Base-by-base conservation (phyloP, 2,888 invertebrate species). In the Pharmacophagus antenor region DNA sequence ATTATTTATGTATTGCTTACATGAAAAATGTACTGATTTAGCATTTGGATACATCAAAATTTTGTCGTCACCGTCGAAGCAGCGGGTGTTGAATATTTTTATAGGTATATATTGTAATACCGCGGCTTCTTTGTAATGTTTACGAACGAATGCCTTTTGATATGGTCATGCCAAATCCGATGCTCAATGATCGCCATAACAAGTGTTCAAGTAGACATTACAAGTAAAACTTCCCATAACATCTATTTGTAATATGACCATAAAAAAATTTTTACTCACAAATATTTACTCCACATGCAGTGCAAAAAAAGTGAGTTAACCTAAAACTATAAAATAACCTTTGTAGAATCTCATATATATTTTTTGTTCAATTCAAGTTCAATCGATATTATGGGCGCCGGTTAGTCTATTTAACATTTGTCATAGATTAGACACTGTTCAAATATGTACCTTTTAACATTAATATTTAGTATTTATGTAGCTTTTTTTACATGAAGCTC, bases 401-500 rank as follows among this genome's bases (percentile, higher is more conserved):
- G 27, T 15, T 37, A 37, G n/a, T n/a, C n/a, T n/a, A n/a, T n/a
- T n/a, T n/a, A n/a, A n/a, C n/a, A n/a, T n/a, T n/a, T n/a, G n/a
- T n/a, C n/a, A n/a, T n/a, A n/a, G n/a, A n/a, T n/a, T n/a, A 31
- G 1, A 15, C 31, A 15, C 59, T 58, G 62, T 51, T 58, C 47
- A 62, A 62, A 41, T 62, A 61, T 62, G 60, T 60, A 58, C 17
- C 49, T 54, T 27, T 53, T 42, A 23, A 53, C 23, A 50, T 22
- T 21, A 51, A 37, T 55, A 62, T n/a, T n/a, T 56, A 59, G 52
- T 55, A 52, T 42, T 42, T 57, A 42, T 37, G 42, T 63, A 68
- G 66, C 65, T 67, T 69, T 69, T n/a, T 67, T 57, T 69, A 69
- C 66, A 52, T 27, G 55, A 49, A 52, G 50, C 55, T 56, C 60